These are phyloP conservation scores for Hirtodrosophila trivittata DNA, from an alignment of 2,888 invertebrate species.

Conservation along the genomic window DNA sequence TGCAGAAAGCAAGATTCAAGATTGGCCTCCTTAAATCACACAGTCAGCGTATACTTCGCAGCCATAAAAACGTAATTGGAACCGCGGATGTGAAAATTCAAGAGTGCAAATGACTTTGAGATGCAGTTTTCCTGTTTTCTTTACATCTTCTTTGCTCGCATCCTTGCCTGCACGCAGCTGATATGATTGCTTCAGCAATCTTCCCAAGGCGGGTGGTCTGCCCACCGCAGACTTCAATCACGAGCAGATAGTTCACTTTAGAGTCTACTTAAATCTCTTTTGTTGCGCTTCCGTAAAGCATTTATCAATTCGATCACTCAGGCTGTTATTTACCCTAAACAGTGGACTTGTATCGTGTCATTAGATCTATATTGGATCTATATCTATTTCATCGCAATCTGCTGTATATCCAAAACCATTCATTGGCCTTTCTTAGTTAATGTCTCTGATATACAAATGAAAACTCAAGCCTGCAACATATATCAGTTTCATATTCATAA, in stretches of 20 bases:
- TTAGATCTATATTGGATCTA: no score
- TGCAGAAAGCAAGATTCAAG: constrained; percentile 15
- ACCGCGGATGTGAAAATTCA: constrained; percentile 62
- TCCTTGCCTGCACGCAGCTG: constrained; percentile 13
- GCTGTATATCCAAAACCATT: no score
- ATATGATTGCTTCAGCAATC: constrained; percentile 21
- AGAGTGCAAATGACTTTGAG: constrained; percentile 66
- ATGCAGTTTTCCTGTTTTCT: constrained; percentile 22
- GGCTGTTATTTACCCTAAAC: no score
- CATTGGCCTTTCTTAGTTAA: no score
- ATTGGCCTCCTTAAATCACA: constrained; percentile 20
- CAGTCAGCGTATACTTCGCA: constrained; percentile 31
- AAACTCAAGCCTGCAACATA: no score
- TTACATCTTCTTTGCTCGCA: constrained; percentile 5
- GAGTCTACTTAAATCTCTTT: no score
- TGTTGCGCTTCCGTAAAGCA: no score
- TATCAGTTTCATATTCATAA: no score
- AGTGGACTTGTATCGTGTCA: no score
- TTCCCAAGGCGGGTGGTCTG: not conserved
- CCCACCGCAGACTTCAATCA: not conserved
- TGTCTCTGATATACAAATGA: no score
- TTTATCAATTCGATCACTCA: no score
- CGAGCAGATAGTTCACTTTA: not conserved
- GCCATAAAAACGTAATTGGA: constrained; percentile 63
- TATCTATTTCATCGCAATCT: no score